Percentiles rank a stretch among this genome's conserved stretches.
Evolutionary conservation across 2,888 invertebrate species (phyloP).

Genomic region (Campoplex capitator): DNA sequence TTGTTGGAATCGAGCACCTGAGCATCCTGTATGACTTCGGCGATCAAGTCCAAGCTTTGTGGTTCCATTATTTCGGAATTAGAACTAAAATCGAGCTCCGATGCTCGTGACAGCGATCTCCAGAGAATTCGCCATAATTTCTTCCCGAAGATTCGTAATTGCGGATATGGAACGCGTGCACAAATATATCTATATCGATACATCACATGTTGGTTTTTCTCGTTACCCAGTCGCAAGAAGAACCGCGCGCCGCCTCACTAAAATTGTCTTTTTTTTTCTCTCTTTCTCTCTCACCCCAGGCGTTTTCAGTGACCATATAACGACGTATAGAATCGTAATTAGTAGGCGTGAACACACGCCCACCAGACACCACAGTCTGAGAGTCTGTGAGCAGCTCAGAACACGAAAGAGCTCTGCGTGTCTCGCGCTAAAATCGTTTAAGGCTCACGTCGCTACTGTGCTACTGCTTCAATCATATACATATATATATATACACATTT

Average conservation of each 20-base stretch:
- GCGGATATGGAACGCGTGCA: neutral
- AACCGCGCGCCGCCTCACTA: constrained; percentile 48
- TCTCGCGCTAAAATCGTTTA: constrained; percentile 75
- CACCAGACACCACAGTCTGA: constrained; percentile 78
- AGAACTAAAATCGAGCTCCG: neutral
- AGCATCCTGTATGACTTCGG: neutral
- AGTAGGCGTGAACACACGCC: constrained; percentile 84
- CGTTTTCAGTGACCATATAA: constrained; percentile 74
- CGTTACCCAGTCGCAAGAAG: constrained; percentile 71
- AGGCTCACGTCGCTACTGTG: constrained; percentile 68
- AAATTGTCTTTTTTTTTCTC: constrained; percentile 39
- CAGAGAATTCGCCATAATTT: neutral
- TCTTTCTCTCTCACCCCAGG: constrained; percentile 33
- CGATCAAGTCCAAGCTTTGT: neutral
- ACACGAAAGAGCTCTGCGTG: constrained; percentile 72
- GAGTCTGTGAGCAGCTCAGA: constrained; percentile 51
- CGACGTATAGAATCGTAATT: constrained; percentile 83
- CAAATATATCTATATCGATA: constrained; percentile 12
- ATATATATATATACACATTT: constrained; percentile 30
- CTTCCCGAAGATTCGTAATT: neutral
- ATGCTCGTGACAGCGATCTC: no score
- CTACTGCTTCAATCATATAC: constrained; percentile 31
- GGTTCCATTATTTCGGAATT: neutral
- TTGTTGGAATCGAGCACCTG: neutral
- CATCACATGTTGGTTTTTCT: constrained; percentile 80